These are phyloP conservation scores for Babylonia areolata DNA, from an alignment of 1,140 invertebrate genomes.

Conservation along the genomic window DNA sequence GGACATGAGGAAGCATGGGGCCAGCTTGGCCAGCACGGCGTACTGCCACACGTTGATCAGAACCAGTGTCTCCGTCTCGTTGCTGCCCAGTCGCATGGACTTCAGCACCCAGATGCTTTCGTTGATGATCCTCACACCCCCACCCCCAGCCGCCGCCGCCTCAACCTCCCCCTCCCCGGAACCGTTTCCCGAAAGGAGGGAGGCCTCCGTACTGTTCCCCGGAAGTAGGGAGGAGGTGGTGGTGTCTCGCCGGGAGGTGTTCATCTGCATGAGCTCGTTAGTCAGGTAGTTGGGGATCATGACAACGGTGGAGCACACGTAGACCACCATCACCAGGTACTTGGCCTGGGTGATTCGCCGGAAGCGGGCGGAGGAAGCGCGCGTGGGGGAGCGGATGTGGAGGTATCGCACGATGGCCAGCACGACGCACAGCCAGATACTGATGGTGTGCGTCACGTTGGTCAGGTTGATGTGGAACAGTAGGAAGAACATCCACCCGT, in stretches of 20 bases:
- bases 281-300: constrained; percentile 85
- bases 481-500: constrained; percentile 69
- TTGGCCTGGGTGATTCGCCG: constrained; percentile 81
- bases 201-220: no score
- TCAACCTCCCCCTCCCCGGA: neutral
- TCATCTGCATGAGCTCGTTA: constrained; percentile 54
- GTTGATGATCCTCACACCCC: constrained; percentile 36
- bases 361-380: constrained; percentile 79
- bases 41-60: constrained; percentile 73
- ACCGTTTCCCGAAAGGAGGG: neutral
- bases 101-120: constrained; percentile 76
- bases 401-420: constrained; percentile 94
- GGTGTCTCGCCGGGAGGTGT: neutral
- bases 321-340: constrained; percentile 84
- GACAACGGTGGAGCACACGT: constrained; percentile 84
- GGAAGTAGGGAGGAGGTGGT: neutral
- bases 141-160: no score
- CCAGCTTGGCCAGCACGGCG: constrained; percentile 72
- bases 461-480: constrained; percentile 81
- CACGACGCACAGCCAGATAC: constrained; percentile 93
- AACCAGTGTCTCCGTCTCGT: constrained; percentile 78
- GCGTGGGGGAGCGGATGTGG: constrained; percentile 85
- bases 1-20: constrained; percentile 76
- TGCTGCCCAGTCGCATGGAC: constrained; percentile 70
- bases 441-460: constrained; percentile 91